Conservation (phyloP, 2,113 vertebrate species). For the Urocynchramus pylzowi region DNA sequence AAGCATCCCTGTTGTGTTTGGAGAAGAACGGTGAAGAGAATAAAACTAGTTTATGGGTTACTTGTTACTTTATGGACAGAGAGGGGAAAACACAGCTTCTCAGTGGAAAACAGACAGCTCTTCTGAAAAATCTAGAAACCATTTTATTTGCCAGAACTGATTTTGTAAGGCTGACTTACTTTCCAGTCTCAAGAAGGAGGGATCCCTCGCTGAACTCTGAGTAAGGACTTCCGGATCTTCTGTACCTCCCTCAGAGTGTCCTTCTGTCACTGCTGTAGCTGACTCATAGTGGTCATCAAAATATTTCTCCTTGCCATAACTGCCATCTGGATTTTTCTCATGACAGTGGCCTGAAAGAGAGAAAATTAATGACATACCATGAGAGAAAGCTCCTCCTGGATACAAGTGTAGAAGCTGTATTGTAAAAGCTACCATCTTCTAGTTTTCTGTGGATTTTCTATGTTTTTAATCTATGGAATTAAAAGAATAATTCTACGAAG, state of each 20-base stretch:
- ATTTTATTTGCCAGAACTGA: background rate
- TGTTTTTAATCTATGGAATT: background rate
- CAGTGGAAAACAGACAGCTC: background rate
- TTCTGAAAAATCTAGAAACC: background rate
- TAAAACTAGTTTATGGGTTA: background rate
- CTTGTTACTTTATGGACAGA: background rate
- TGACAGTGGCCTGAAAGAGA: conserved; percentile 75
- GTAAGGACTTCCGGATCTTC: conserved; percentile 35
- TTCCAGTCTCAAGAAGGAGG: conserved; percentile 69
- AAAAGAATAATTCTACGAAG: background rate
- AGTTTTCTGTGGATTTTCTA: background rate
- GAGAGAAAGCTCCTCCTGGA: background rate
- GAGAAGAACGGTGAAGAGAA: background rate
- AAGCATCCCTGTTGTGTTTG: background rate
- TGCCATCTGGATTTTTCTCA: conserved; percentile 55
- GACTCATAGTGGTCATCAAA: conserved; percentile 48
- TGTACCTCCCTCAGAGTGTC: conserved; percentile 9
- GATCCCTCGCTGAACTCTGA: conserved; percentile 58
- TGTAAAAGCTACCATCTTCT: background rate
- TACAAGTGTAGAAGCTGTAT: background rate
- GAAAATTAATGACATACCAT: background rate
- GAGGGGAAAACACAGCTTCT: background rate
- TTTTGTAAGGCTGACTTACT: conserved; percentile 70
- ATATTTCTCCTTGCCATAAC: conserved; percentile 72
- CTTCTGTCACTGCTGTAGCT: conserved; percentile 47